Percentiles rank a stretch among this genome's conserved stretches.
phyloP scores from a whole-genome alignment of 2,888 invertebrate genomes.

The Dicroscelio sp. region DNA sequence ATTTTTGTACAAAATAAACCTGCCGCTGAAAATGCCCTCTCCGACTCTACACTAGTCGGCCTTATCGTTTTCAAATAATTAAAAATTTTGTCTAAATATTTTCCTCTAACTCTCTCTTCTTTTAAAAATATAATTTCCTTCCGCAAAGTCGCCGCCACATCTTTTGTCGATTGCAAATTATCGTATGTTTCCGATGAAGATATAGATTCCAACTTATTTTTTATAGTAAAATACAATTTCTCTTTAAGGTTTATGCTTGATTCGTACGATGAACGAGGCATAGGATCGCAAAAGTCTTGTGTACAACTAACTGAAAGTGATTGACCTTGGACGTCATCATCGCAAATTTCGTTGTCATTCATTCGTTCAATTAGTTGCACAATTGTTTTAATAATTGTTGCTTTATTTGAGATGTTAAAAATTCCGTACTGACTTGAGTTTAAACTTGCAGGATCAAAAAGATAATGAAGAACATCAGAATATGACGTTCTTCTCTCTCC shows the following conservation, averaged over 20 bases:
- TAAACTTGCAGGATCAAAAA: background rate
- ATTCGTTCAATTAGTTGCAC: constrained; percentile 8
- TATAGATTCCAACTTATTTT: background rate
- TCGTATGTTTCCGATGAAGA: background rate
- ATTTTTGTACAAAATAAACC: constrained; percentile 44
- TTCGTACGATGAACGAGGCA: background rate
- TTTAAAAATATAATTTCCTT: constrained; percentile 34
- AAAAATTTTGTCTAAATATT: constrained; percentile 31
- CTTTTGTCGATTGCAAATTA: background rate
- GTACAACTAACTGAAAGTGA: constrained; percentile 25
- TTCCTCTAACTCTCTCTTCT: constrained; percentile 19
- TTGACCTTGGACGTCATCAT: background rate
- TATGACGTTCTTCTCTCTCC: constrained; percentile 14
- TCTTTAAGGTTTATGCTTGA: background rate
- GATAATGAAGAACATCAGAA: constrained; percentile 41
- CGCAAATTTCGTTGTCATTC: background rate
- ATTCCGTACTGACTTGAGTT: background rate
- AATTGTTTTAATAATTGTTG: background rate
- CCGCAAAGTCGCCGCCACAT: constrained; percentile 11
- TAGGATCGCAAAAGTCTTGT: constrained; percentile 10
- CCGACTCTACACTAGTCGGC: constrained; percentile 33
- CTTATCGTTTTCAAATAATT: constrained; percentile 40
- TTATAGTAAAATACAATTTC: background rate
- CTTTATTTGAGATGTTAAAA: constrained; percentile 29
- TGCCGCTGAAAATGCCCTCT: constrained; percentile 53